A percentile compares a stretch with the other conserved stretches of the same genome.
Conservation (phyloP, 2,113 vertebrate genomes). For the Alethe diademata region DNA sequence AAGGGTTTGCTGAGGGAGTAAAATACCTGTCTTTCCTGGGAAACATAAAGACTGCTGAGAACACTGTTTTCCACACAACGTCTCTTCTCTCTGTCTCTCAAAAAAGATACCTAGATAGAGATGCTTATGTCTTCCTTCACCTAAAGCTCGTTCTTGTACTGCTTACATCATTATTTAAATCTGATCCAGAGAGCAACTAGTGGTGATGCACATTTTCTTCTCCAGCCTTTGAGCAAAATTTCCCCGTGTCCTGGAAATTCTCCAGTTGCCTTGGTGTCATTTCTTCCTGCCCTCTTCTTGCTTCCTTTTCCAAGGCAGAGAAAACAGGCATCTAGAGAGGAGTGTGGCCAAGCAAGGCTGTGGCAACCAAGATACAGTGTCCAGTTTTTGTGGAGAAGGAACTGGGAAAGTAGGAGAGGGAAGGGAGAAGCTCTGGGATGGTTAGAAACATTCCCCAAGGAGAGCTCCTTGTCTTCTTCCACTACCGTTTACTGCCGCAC, state of each 20-base stretch:
- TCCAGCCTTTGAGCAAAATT: neutral
- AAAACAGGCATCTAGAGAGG: neutral
- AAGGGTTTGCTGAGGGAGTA: neutral
- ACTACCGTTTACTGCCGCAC: accelerated
- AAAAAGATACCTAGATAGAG: neutral
- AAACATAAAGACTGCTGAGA: neutral
- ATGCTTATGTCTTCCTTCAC: neutral
- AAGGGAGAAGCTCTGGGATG: neutral
- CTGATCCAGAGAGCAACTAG: neutral
- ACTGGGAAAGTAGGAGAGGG: neutral
- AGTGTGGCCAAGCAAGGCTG: neutral
- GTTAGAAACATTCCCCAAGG: neutral
- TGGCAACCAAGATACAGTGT: neutral
- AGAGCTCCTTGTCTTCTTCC: neutral
- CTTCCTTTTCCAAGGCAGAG: neutral
- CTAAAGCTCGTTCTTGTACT: neutral
- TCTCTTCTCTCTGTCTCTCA: neutral
- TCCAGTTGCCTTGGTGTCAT: neutral
- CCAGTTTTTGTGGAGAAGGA: neutral
- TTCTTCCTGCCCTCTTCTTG: neutral
- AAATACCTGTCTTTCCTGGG: neutral
- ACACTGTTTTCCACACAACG: neutral
- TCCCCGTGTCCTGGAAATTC: neutral
- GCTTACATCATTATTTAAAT: neutral
- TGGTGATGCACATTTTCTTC: neutral